Conservation (phyloP, 2,113 vertebrate genomes). For the Callaeas wilsoni region DNA sequence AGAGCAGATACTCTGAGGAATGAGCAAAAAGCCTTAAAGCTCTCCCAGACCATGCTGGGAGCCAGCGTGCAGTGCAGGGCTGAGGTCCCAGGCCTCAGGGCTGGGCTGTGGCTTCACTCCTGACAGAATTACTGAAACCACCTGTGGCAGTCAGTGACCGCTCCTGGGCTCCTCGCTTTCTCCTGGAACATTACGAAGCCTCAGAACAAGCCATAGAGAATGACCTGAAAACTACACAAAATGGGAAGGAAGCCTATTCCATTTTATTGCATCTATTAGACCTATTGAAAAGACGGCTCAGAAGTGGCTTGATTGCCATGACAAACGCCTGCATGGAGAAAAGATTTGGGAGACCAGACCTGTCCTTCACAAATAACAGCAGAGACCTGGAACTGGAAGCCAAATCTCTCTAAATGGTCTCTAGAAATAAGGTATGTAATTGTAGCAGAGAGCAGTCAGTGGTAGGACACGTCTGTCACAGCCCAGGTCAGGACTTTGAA, state of each 20-base stretch:
- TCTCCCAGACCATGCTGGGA: background rate
- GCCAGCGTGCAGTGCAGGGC: accelerated
- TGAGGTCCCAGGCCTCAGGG: background rate
- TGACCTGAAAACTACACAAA: background rate
- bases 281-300: conserved; percentile 22
- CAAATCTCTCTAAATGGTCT: background rate
- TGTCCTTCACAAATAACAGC: conserved; percentile 10
- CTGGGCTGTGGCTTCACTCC: background rate
- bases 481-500: background rate
- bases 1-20: background rate
- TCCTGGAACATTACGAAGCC: background rate
- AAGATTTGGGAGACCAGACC: background rate
- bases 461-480: background rate
- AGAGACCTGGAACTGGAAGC: background rate
- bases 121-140: background rate
- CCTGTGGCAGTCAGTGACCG: background rate
- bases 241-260: conserved; percentile 2
- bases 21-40: background rate
- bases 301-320: background rate
- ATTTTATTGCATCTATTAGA: conserved; percentile 21
- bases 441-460: background rate
- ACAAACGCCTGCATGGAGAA: background rate
- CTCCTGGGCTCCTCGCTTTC: background rate
- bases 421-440: conserved; percentile 6
- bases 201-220: background rate